A percentile compares a stretch with the other conserved stretches of the same genome.
Conservation (phyloP, 2,888 invertebrate genomes). For the Sarcophaga caerulescens region DNA sequence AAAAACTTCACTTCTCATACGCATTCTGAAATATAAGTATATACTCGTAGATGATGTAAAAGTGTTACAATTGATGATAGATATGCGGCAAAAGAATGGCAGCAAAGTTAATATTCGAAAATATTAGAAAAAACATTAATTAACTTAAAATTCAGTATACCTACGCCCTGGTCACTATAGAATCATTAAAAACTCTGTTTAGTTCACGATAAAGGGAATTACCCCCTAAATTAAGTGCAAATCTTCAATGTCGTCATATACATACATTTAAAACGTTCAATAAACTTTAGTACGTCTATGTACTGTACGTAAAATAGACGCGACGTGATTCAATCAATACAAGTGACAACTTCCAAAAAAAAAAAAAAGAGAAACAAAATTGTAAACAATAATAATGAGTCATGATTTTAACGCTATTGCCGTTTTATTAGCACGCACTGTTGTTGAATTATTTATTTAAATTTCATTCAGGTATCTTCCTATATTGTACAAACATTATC, state of each 20-base stretch:
- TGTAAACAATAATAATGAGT: conserved; percentile 43
- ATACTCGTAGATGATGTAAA: too few relatives aligned
- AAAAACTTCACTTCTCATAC: too few relatives aligned
- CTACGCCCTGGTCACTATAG: conserved; percentile 18
- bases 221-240: conserved; percentile 22
- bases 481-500: neutral
- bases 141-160: neutral
- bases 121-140: too few relatives aligned
- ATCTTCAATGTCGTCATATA: conserved; percentile 53
- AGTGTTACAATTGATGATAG: too few relatives aligned
- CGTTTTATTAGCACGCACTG: neutral
- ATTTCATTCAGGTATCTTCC: conserved; percentile 36
- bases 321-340: conserved; percentile 18
- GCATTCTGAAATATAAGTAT: too few relatives aligned
- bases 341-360: neutral
- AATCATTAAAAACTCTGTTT: neutral
- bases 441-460: conserved; percentile 45
- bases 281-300: conserved; percentile 31
- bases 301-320: conserved; percentile 5
- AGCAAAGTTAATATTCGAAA: too few relatives aligned
- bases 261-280: conserved; percentile 37
- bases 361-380: neutral
- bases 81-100: too few relatives aligned
- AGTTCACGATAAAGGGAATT: conserved; percentile 17
- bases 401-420: conserved; percentile 9